Percentiles rank a stretch among this genome's conserved stretches.
Evolutionary conservation across 2,797 vertebrate genomes (phyloP).

Genomic region (Pseudochromis fuscus): DNA sequence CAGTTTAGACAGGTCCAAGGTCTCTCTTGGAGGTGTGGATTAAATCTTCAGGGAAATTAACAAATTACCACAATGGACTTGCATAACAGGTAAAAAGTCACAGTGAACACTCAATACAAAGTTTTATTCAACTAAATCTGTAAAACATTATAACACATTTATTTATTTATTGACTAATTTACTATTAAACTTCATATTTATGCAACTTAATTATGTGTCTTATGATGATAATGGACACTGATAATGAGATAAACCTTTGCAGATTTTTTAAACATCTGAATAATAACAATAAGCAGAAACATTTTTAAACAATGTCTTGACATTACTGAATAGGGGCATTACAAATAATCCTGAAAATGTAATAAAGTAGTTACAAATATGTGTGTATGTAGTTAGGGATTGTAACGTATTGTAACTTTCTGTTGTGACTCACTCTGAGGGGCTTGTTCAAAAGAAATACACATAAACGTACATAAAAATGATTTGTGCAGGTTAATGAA

Average conservation of each 20-base stretch:
- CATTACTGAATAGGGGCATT: not conserved
- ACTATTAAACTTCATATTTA: not conserved
- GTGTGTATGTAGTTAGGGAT: no score
- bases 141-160: not conserved
- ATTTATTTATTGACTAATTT: no score
- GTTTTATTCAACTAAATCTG: constrained; percentile 12
- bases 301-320: not conserved
- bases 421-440: constrained; percentile 10
- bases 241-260: no score
- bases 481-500: constrained; percentile 5
- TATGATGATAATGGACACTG: no score
- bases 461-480: not conserved
- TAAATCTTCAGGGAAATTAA: no score
- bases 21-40: not conserved
- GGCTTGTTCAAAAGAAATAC: not conserved
- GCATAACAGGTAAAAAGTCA: constrained; percentile 1
- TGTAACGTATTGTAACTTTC: not conserved
- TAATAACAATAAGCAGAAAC: no score
- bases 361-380: not conserved
- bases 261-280: no score
- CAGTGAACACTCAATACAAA: not conserved
- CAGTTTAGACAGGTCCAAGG: constrained; percentile 4
- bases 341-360: not conserved
- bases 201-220: not conserved
- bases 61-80: constrained; percentile 11